These are phyloP conservation scores for Terebella lapidaria DNA, from an alignment of 2,888 invertebrate species.

Conservation along the genomic window DNA sequence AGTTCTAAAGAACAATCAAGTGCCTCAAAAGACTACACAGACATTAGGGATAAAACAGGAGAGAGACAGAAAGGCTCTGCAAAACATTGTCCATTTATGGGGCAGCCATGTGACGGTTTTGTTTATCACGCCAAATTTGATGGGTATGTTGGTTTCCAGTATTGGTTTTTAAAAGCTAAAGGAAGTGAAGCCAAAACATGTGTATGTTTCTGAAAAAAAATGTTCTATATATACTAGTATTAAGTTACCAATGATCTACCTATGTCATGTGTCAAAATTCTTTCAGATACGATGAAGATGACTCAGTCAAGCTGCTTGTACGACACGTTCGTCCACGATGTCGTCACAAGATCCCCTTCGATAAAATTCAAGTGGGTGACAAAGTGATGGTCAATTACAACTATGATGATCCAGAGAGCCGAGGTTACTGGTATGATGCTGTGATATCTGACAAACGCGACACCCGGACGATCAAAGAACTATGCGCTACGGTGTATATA, in stretches of 20 bases:
- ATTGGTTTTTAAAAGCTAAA: not conserved
- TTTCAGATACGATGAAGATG: not conserved
- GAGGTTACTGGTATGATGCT: slow-evolving; percentile 67
- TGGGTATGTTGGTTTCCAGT: slow-evolving; percentile 40
- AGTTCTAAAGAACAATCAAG: too few relatives aligned
- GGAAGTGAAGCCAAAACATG: not conserved
- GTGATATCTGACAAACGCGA: slow-evolving; percentile 41
- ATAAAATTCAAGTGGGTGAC: slow-evolving; percentile 61
- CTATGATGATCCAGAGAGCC: slow-evolving; percentile 63
- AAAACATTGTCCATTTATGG: too few relatives aligned
- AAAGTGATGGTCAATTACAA: slow-evolving; percentile 72
- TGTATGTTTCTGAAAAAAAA: not conserved
- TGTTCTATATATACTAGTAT: slow-evolving; percentile 6
- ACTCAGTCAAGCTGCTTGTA: slow-evolving; percentile 29
- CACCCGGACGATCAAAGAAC: slow-evolving; percentile 41
- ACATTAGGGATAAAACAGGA: too few relatives aligned
- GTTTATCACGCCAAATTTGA: slow-evolving; percentile 39
- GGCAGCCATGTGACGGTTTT: slow-evolving; percentile 39
- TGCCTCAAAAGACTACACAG: too few relatives aligned
- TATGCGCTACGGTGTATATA: slow-evolving; percentile 46
- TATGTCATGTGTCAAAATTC: not conserved
- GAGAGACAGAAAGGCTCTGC: too few relatives aligned
- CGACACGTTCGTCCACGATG: slow-evolving; percentile 66
- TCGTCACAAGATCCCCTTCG: slow-evolving; percentile 56
- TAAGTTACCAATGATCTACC: slow-evolving; percentile 31